Evolutionary conservation across 1,140 invertebrate species (phyloP).

Genomic region (Drosophila kurseongensis): DNA sequence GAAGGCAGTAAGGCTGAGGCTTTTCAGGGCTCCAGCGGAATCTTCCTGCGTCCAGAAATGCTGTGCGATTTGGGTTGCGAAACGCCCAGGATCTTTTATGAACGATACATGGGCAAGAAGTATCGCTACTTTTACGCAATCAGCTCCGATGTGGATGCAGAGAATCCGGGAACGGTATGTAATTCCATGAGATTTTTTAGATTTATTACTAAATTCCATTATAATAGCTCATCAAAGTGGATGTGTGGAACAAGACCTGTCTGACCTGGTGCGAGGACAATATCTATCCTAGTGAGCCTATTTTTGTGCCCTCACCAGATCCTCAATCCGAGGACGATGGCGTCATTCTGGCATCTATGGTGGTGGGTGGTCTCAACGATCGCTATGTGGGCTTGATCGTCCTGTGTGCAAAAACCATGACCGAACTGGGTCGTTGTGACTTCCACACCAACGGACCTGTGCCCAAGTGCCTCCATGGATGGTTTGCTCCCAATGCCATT

Average conservation of each 20-base stretch:
- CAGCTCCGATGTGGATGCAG: slow-evolving; percentile 92
- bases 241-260: slow-evolving; percentile 87
- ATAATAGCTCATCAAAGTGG: slow-evolving; percentile 91
- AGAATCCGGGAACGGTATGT: slow-evolving; percentile 91
- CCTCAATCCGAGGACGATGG: slow-evolving; percentile 92
- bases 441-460: slow-evolving; percentile 90
- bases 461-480: slow-evolving; percentile 93
- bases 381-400: slow-evolving; percentile 89
- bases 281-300: slow-evolving; percentile 93
- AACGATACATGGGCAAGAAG: slow-evolving; percentile 85
- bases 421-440: slow-evolving; percentile 88
- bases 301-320: slow-evolving; percentile 91
- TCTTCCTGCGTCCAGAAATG: slow-evolving; percentile 88
- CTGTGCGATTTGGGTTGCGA: slow-evolving; percentile 92
- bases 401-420: slow-evolving; percentile 88
- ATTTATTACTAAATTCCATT: background rate
- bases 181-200: background rate
- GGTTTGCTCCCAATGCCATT: slow-evolving; percentile 87
- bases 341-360: slow-evolving; percentile 88
- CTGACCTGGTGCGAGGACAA: slow-evolving; percentile 90
- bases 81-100: slow-evolving; percentile 92
- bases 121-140: slow-evolving; percentile 96
- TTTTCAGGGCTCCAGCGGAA: slow-evolving; percentile 84
- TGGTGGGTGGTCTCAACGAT: slow-evolving; percentile 87
- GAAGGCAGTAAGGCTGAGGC: slow-evolving; percentile 85